phyloP scores from a whole-genome alignment of 2,888 invertebrate genomes.

The Drosophila niveifrons region DNA sequence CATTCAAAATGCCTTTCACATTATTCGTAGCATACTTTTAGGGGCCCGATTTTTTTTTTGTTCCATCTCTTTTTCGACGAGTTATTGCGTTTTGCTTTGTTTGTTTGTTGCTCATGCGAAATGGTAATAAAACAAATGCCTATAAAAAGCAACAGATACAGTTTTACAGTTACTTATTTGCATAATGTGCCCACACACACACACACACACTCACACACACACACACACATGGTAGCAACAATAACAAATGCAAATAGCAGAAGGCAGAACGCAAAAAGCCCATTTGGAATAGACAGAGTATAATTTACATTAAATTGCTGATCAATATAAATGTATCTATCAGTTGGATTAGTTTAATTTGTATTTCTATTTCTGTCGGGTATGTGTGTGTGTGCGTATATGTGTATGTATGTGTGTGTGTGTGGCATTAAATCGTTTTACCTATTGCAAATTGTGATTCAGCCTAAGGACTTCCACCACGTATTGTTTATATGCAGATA shows the following conservation, averaged over 20 bases:
- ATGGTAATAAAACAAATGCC: constrained; percentile 69
- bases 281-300: constrained; percentile 66
- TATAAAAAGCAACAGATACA: constrained; percentile 76
- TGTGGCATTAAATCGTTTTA: constrained; percentile 62
- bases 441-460: constrained; percentile 55
- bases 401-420: constrained; percentile 18
- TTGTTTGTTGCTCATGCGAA: constrained; percentile 37
- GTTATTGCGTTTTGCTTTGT: constrained; percentile 10
- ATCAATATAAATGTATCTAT: constrained; percentile 80
- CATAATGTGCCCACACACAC: constrained; percentile 63
- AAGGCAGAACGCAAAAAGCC: constrained; percentile 18
- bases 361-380: constrained; percentile 44
- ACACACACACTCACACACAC: constrained; percentile 20
- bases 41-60: constrained; percentile 1
- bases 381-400: constrained; percentile 24
- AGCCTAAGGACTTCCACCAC: constrained; percentile 1
- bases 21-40: constrained; percentile 30
- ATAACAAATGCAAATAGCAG: constrained; percentile 32
- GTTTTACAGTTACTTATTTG: constrained; percentile 66
- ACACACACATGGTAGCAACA: constrained; percentile 7
- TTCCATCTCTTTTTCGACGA: too few species aligned
- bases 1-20: constrained; percentile 1
- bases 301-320: constrained; percentile 81
- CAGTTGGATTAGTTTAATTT: constrained; percentile 76
- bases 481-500: constrained; percentile 28